Evolutionary conservation across 1,140 invertebrate genomes (phyloP).

Genomic region (Coelopa frigida): DNA sequence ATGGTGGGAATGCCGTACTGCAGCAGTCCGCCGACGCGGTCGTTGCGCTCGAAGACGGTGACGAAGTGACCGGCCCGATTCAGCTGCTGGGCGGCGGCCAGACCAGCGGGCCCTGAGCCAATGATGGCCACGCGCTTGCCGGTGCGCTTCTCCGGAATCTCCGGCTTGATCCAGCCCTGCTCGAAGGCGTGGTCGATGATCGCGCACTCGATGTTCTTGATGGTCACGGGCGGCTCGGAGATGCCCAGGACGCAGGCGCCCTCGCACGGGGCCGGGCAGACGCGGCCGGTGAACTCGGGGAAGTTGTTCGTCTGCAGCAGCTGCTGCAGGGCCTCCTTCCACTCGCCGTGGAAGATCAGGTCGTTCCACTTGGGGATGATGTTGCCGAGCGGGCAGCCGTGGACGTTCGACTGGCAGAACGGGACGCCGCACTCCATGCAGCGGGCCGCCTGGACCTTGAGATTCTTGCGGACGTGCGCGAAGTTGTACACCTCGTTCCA

Average conservation of each 20-base stretch:
- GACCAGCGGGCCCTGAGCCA: slow-evolving; percentile 89
- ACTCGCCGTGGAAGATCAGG: slow-evolving; percentile 87
- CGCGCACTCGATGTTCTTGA: slow-evolving; percentile 98
- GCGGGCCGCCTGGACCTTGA: slow-evolving; percentile 86
- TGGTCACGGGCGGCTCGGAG: slow-evolving; percentile 92
- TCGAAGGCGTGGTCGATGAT: slow-evolving; percentile 99
- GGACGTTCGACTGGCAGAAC: slow-evolving; percentile 89
- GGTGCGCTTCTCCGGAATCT: slow-evolving; percentile 56
- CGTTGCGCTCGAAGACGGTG: slow-evolving; percentile 95
- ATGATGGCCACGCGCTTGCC: slow-evolving; percentile 88
- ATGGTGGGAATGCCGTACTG: slow-evolving; percentile 98
- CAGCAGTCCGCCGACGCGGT: slow-evolving; percentile 87
- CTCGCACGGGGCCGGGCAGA: slow-evolving; percentile 98
- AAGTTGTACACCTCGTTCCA: slow-evolving; percentile 97
- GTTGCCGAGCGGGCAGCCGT: slow-evolving; percentile 96
- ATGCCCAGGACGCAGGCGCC: slow-evolving; percentile 96
- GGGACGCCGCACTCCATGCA: slow-evolving; percentile 99
- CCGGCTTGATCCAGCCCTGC: slow-evolving; percentile 87
- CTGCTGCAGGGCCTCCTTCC: slow-evolving; percentile 93
- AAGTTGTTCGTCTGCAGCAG: slow-evolving; percentile 98
- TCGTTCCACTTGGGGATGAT: slow-evolving; percentile 99
- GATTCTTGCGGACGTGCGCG: slow-evolving; percentile 73
- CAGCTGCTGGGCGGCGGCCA: slow-evolving; percentile 94
- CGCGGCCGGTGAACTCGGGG: slow-evolving; percentile 97
- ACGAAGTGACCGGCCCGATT: slow-evolving; percentile 85